A percentile compares a stretch with the other conserved stretches of the same genome.
Conservation (phyloP, 2,888 invertebrate species). For the Gnatocerus cornutus region DNA sequence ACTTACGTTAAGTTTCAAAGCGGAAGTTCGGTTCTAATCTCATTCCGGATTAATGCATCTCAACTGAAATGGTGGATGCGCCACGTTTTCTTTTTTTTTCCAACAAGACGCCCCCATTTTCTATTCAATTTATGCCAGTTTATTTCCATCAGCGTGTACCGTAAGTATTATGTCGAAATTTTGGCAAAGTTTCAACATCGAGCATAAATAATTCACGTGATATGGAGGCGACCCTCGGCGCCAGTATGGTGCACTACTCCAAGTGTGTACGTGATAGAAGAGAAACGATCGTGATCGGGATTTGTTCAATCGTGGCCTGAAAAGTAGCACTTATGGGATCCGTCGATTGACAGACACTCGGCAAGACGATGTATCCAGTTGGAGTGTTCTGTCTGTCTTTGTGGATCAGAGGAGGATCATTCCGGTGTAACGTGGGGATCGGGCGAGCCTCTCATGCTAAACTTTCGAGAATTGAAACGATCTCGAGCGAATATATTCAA, state of each 20-base stretch:
- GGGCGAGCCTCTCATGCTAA: slow-evolving; percentile 24
- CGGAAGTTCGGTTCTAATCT: slow-evolving; percentile 20
- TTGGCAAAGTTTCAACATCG: slow-evolving; percentile 35
- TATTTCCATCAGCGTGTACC: slow-evolving; percentile 14
- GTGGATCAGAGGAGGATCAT: slow-evolving; percentile 38
- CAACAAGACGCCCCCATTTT: not conserved
- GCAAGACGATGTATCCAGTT: slow-evolving; percentile 33
- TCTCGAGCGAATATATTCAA: not conserved
- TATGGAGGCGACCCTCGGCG: slow-evolving; percentile 29
- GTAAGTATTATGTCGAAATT: slow-evolving; percentile 25
- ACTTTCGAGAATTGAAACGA: slow-evolving; percentile 7
- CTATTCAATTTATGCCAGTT: slow-evolving; percentile 12
- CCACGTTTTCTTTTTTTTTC: too few species aligned
- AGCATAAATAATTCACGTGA: slow-evolving; percentile 38
- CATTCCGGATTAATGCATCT: slow-evolving; percentile 26
- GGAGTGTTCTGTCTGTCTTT: slow-evolving; percentile 37
- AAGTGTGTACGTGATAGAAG: slow-evolving; percentile 28
- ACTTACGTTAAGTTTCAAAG: slow-evolving; percentile 26
- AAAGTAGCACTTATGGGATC: slow-evolving; percentile 44
- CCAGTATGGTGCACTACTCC: slow-evolving; percentile 21
- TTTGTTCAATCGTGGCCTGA: slow-evolving; percentile 45
- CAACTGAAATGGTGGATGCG: not conserved
- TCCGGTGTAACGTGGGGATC: slow-evolving; percentile 30
- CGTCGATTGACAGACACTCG: slow-evolving; percentile 41
- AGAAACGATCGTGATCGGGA: slow-evolving; percentile 42